Evolutionary conservation across 2,888 invertebrate genomes (phyloP), one percentile per base, ranked within the genome.

Genomic region (Drosophila helvetica): DNA sequence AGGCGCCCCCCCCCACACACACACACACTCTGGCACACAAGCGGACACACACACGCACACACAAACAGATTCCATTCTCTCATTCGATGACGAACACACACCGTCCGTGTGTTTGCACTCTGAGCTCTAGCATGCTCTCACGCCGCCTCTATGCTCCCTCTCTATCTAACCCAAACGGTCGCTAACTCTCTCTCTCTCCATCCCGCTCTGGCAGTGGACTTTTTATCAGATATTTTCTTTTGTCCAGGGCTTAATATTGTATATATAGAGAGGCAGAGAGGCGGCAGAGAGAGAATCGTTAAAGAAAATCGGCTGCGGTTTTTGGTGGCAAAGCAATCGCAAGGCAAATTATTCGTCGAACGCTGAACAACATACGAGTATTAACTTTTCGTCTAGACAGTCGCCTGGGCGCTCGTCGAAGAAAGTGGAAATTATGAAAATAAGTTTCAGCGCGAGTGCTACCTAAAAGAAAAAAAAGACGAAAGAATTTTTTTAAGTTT

Each of bases 171-270:
- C 45, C 46, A 17, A 22, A 10, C 43, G 30, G 50, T 43, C 69
- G 56, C 55, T 75, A 52, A 59, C 55, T 65, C 50, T 64, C 74
- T 22, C 30, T 54, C 64, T 47, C 57, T 71, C 27, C 27, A 27
- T 27, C 27, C 27, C 27, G 27, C 27, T 27, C 65, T 48, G 74
- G 57, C 56, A 64, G 74, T 66, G 57, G 69, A 74, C 66, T 70
- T 68, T 38, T 82, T 82, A 82, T 82, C 88, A 78, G 52, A 86
- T 77, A 85, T 80, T 86, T 81, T 69, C 70, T 66, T 80, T 79
- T 67, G 78, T 77, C 79, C 79, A 71, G 66, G 69, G 73, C 82
- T 66, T 70, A 83, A 68, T 50, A 38, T 7, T 38, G 38, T 38
- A 38, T n/a, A n/a, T 38, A 38, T 38, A 38, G 38, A 38, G 33